These are phyloP conservation scores for Potamilus streckersoni DNA, from an alignment of 1,140 invertebrate species.

Conservation along the genomic window DNA sequence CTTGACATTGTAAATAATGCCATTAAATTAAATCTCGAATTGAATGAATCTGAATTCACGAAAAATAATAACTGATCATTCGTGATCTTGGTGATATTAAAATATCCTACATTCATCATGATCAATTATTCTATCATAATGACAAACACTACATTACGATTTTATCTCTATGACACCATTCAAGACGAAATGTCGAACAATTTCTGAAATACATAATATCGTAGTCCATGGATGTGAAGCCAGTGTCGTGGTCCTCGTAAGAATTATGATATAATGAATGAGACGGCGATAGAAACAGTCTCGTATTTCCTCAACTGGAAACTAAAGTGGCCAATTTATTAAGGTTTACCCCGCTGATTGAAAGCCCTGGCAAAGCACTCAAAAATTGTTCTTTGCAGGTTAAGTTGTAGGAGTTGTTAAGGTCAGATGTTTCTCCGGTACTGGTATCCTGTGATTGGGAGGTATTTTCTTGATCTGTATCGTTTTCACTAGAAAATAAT, in stretches of 20 bases:
- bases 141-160: too few relatives aligned
- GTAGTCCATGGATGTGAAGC: slow-evolving; percentile 26
- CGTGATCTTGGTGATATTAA: too few relatives aligned
- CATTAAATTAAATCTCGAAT: too few relatives aligned
- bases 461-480: slow-evolving; percentile 2
- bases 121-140: too few relatives aligned
- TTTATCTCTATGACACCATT: too few relatives aligned
- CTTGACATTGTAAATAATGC: too few relatives aligned
- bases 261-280: slow-evolving; percentile 20
- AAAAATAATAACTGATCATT: too few relatives aligned
- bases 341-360: slow-evolving; percentile 28
- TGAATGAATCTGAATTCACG: too few relatives aligned
- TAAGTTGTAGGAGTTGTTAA: slow-evolving; percentile 24
- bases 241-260: slow-evolving; percentile 28
- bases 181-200: too few relatives aligned
- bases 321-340: slow-evolving; percentile 46
- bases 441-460: slow-evolving; percentile 3
- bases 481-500: slow-evolving; percentile 63
- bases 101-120: too few relatives aligned
- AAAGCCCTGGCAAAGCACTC: slow-evolving; percentile 33
- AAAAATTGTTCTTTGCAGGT: slow-evolving; percentile 45
- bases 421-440: slow-evolving; percentile 7
- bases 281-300: slow-evolving; percentile 3
- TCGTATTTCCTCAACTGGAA: slow-evolving; percentile 31
- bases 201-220: slow-evolving; percentile 7